Percentiles rank a stretch among this genome's conserved stretches.
Evolutionary conservation across 2,888 invertebrate species (phyloP).

Genomic region (Coremacera marginata): DNA sequence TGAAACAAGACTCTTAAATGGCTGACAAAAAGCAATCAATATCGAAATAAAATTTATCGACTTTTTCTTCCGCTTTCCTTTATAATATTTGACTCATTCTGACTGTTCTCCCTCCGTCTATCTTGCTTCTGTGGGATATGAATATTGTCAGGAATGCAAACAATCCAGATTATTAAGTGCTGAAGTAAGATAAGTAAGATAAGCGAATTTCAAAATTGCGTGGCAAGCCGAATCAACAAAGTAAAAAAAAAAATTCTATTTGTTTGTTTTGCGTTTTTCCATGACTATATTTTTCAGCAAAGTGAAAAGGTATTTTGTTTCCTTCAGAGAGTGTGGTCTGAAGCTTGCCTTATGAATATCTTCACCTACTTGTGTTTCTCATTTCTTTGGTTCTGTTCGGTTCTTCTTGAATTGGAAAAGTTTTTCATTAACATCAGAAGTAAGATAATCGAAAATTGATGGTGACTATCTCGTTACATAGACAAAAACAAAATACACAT

Average conservation of each 20-base stretch:
- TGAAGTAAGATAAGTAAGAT: conserved; percentile 8
- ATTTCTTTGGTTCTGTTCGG: neutral
- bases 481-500: neutral
- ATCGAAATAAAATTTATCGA: neutral
- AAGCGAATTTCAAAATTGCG: neutral
- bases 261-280: neutral
- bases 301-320: neutral
- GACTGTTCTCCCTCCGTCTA: neutral
- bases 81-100: too few relatives aligned
- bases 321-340: neutral
- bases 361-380: neutral
- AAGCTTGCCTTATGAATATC: too few relatives aligned
- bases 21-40: neutral
- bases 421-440: conserved; percentile 2
- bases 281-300: too few relatives aligned
- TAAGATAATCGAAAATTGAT: conserved; percentile 14
- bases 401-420: neutral
- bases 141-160: too few relatives aligned
- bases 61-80: too few relatives aligned
- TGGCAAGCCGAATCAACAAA: neutral
- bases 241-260: neutral
- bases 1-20: neutral
- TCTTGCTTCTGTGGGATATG: neutral
- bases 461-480: neutral
- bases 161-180: conserved; percentile 7